Base-by-base conservation (phyloP, 2,888 invertebrate species). In the Plusia festucae region DNA sequence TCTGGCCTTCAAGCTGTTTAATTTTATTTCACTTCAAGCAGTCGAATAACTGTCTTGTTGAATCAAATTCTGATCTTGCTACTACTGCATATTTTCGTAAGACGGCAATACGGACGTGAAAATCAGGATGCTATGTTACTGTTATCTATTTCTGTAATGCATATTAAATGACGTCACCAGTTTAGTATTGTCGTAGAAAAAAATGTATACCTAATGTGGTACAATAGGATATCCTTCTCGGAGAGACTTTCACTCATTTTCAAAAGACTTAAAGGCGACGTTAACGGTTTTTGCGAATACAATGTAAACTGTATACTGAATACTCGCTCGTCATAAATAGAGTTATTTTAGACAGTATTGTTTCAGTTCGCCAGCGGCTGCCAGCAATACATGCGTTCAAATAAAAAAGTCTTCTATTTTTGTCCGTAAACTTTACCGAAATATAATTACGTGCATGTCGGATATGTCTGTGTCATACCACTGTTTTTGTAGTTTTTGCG, bases 361-460 rank as follows among this genome's bases (percentile, higher is more conserved):
- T 76, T 73, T 78, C 54, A 65, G 56, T 40, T n/a, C 60, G 62
- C 20, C 52, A 27, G 24, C 46, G 49, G 52, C 63, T 76, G 79
- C 80, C 68, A 79, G 76, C 72, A 75, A 71, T 60, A 82, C 64
- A 53, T 61, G 60, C 57, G 46, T 49, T 51, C 53, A 58, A 56
- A 68, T 57, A 72, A 79, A 76, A 78, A 76, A 57, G 54, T 53
- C 70, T 70, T 80, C 64, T 78, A 70, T 69, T 78, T 70, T 65
- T 53, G 59, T 68, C 53, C 32, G 55, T 60, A 74, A 68, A 68
- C 20, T 71, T 67, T 57, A 65, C 69, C 56, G 58, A 60, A 70
- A 64, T 34, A 57, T 24, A 73, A 64, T 64, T 64, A 65, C 53
- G 30, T 60, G 57, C 53, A 51, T 62, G 18, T 53, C 57, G 58